A percentile compares a stretch with the other conserved stretches of the same genome.
Evolutionary conservation across 2,888 invertebrate species (phyloP).

Genomic region (Cryptus viduatorius): DNA sequence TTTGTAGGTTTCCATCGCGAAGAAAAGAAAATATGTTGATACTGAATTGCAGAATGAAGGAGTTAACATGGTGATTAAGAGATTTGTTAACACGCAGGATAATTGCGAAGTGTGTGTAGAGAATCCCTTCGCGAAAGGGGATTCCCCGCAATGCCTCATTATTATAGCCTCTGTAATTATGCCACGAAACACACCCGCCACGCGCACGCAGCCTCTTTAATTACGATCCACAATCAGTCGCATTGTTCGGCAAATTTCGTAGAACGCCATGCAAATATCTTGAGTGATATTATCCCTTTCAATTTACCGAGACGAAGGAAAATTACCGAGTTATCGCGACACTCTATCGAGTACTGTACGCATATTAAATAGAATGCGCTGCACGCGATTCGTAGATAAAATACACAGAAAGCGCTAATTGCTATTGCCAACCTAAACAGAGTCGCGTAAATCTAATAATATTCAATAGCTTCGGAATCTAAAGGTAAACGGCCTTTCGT

Average conservation of each 20-base stretch:
- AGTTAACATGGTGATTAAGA: slow-evolving; percentile 56
- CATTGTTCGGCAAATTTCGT: slow-evolving; percentile 66
- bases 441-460: neutral
- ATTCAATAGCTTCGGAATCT: neutral
- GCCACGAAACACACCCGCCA: slow-evolving; percentile 33
- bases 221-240: slow-evolving; percentile 73
- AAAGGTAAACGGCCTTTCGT: neutral
- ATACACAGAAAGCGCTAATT: neutral
- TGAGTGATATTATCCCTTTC: slow-evolving; percentile 9
- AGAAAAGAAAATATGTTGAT: neutral
- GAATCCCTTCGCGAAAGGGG: slow-evolving; percentile 17
- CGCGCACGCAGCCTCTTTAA: slow-evolving; percentile 65
- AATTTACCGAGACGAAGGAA: slow-evolving; percentile 44
- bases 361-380: neutral
- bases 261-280: slow-evolving; percentile 51
- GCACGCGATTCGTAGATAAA: neutral
- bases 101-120: slow-evolving; percentile 51
- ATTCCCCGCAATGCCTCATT: slow-evolving; percentile 44
- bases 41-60: slow-evolving; percentile 22
- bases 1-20: neutral
- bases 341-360: neutral
- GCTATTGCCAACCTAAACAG: neutral
- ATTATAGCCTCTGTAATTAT: slow-evolving; percentile 62
- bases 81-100: slow-evolving; percentile 59
- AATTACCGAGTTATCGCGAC: slow-evolving; percentile 33